Evolutionary conservation across 2,888 invertebrate species (phyloP).

Genomic region (Amaurobius ferox): DNA sequence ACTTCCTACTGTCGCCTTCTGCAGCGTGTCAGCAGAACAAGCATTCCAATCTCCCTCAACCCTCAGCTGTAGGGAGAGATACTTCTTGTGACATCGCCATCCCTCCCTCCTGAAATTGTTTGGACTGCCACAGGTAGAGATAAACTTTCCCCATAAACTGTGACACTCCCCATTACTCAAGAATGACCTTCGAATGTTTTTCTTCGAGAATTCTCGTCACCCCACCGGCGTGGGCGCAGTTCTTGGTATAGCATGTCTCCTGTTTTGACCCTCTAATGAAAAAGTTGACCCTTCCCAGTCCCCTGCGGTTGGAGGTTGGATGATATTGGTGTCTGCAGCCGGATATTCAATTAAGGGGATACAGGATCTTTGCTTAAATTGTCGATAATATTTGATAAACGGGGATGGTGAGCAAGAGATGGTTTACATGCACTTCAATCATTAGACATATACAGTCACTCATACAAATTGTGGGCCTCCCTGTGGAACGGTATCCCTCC

Average conservation of each 20-base stretch:
- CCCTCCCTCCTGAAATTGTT: conserved; percentile 13
- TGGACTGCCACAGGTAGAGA: conserved; percentile 43
- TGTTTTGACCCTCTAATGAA: conserved; percentile 37
- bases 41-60: neutral
- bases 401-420: too few relatives aligned
- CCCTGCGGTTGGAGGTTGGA: neutral
- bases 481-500: too few relatives aligned
- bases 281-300: neutral
- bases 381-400: too few relatives aligned
- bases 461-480: too few relatives aligned
- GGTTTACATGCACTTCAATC: too few relatives aligned
- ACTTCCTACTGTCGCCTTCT: neutral
- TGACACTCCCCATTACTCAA: conserved; percentile 51
- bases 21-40: neutral
- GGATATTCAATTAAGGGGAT: neutral
- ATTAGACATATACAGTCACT: too few relatives aligned
- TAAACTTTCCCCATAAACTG: conserved; percentile 41
- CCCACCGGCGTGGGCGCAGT: conserved; percentile 4
- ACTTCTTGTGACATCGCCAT: conserved; percentile 14
- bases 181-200: conserved; percentile 15
- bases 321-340: too few relatives aligned
- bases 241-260: conserved; percentile 15
- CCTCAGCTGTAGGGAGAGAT: neutral
- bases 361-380: neutral
- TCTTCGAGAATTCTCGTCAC: neutral